phyloP scores from a whole-genome alignment of 2,113 vertebrate species.

The Madoqua kirkii region DNA sequence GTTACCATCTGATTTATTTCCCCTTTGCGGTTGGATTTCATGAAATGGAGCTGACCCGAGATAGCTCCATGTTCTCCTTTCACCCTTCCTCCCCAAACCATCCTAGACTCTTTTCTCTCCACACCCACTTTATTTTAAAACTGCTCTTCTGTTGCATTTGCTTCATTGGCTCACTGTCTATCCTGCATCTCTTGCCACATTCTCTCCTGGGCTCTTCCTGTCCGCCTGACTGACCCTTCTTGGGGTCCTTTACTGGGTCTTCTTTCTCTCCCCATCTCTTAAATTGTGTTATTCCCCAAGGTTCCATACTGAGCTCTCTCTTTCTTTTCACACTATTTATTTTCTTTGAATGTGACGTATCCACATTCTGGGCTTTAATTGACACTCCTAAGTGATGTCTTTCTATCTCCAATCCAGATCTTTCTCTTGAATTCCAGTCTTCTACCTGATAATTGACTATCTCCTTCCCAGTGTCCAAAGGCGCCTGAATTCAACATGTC shows the following conservation, averaged over 20 bases:
- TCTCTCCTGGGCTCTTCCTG: not conserved
- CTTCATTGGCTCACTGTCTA: not conserved
- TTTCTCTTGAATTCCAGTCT: not conserved
- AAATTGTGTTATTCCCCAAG: not conserved
- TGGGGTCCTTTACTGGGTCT: not conserved
- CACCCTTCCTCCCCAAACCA: not conserved
- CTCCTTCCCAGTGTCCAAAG: not conserved
- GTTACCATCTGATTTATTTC: not conserved
- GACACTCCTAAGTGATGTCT: not conserved
- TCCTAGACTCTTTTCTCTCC: not conserved
- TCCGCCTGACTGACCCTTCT: not conserved
- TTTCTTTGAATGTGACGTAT: not conserved
- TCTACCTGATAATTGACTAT: not conserved
- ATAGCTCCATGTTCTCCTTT: not conserved
- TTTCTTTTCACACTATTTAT: not conserved
- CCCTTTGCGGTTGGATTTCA: not conserved
- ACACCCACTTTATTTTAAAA: not conserved
- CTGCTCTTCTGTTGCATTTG: not conserved
- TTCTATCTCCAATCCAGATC: not conserved
- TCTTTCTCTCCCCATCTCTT: not conserved
- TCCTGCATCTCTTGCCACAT: rapidly evolving
- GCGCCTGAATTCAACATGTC: not conserved
- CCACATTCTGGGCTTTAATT: not conserved
- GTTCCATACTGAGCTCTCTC: not conserved
- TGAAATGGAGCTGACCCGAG: not conserved